Conservation (phyloP, 2,888 invertebrate species). For the Agriopis marginaria region DNA sequence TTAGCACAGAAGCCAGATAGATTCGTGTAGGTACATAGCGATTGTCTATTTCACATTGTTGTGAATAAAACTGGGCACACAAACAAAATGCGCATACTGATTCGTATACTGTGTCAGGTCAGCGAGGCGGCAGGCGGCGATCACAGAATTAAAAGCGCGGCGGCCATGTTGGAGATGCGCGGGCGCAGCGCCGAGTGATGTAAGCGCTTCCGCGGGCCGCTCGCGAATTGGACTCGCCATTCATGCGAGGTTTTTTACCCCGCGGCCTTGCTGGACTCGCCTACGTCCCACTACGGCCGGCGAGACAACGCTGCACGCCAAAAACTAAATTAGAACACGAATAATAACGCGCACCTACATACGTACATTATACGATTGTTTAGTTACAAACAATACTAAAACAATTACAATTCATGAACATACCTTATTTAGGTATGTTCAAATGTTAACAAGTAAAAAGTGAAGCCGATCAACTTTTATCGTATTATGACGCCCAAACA, state of each 20-base stretch:
- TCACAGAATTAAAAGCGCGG: conserved; percentile 26
- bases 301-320: conserved; percentile 60
- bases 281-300: conserved; percentile 57
- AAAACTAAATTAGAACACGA: conserved; percentile 70
- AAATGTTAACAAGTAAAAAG: conserved; percentile 11
- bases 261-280: conserved; percentile 76
- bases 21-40: conserved; percentile 1
- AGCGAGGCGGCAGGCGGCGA: conserved; percentile 53
- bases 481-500: conserved; percentile 40
- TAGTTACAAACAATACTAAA: not conserved
- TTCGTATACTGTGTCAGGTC: conserved; percentile 26
- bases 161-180: conserved; percentile 56
- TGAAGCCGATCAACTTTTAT: conserved; percentile 44
- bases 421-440: not conserved
- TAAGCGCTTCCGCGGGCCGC: conserved; percentile 70
- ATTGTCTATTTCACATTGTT: conserved; percentile 8
- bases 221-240: conserved; percentile 74
- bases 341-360: conserved; percentile 37
- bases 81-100: conserved; percentile 9
- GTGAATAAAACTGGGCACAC: conserved; percentile 17
- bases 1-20: not conserved
- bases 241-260: conserved; percentile 77
- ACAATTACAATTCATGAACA: not conserved
- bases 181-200: conserved; percentile 64
- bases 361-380: not conserved